Evolutionary conservation across 2,113 vertebrate genomes (phyloP).

Genomic region (Emydura subglobosa): DNA sequence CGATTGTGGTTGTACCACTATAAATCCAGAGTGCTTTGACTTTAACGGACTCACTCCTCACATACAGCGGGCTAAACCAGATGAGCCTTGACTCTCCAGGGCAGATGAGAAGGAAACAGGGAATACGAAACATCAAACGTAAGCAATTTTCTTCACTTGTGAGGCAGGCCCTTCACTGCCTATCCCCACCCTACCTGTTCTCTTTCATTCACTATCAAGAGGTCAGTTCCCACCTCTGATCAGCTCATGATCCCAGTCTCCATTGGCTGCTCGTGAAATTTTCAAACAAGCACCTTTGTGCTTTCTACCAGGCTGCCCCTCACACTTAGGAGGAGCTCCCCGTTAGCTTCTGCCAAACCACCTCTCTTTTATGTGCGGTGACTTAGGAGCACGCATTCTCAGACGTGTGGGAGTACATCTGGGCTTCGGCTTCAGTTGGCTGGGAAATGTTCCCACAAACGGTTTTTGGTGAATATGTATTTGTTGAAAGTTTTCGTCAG

Average conservation of each 20-base stretch:
- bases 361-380: background rate
- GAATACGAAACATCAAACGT: background rate
- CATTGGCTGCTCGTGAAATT: background rate
- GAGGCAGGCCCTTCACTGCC: too few relatives aligned
- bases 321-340: background rate
- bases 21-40: slow-evolving; percentile 3
- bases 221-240: background rate
- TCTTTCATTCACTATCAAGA: background rate
- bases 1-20: background rate
- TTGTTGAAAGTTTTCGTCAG: background rate
- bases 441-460: background rate
- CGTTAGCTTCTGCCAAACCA: background rate
- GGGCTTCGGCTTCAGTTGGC: background rate
- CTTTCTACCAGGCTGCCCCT: background rate
- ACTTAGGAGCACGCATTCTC: background rate
- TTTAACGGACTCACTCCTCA: background rate
- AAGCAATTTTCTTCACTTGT: background rate
- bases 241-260: background rate
- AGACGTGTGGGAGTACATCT: background rate
- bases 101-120: background rate
- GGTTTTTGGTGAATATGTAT: background rate
- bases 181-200: background rate
- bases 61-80: background rate
- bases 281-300: background rate
- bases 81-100: background rate